Conservation (phyloP, 2,113 vertebrate species). For the Hemiscyllium ocellatum region DNA sequence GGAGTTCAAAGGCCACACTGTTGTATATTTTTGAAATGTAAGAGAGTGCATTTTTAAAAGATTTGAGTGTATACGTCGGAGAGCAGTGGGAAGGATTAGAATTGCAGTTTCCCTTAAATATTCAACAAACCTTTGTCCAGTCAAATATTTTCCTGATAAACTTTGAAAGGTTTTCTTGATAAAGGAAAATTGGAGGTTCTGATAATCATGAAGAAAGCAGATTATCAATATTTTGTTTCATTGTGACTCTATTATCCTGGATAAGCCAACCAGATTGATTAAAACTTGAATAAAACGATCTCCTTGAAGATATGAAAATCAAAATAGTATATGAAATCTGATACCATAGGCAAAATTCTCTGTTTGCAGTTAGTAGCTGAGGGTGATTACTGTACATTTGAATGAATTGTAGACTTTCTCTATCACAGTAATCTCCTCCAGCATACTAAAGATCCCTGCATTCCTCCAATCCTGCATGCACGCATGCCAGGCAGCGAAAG, state of each 20-base stretch:
- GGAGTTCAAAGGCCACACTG: neutral
- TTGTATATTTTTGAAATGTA: neutral
- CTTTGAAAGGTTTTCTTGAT: neutral
- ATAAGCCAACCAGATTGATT: neutral
- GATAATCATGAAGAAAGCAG: neutral
- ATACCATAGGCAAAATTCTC: neutral
- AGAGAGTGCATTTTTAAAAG: neutral
- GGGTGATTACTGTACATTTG: neutral
- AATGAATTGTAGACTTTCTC: neutral
- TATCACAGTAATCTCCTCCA: neutral
- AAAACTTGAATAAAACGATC: neutral
- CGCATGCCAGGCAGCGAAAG: no score
- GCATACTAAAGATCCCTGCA: neutral
- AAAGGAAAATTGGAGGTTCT: neutral
- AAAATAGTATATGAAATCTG: neutral
- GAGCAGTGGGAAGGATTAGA: neutral
- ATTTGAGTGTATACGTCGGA: neutral
- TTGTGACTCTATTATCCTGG: neutral
- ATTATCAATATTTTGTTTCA: neutral
- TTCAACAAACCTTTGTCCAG: constrained; percentile 5
- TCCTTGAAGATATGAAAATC: neutral
- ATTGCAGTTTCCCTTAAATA: neutral
- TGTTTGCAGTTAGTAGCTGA: neutral
- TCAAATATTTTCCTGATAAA: neutral
- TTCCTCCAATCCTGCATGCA: neutral